These are phyloP conservation scores for Castor canadensis DNA, from an alignment of 2,113 vertebrate species.

Conservation along the genomic window DNA sequence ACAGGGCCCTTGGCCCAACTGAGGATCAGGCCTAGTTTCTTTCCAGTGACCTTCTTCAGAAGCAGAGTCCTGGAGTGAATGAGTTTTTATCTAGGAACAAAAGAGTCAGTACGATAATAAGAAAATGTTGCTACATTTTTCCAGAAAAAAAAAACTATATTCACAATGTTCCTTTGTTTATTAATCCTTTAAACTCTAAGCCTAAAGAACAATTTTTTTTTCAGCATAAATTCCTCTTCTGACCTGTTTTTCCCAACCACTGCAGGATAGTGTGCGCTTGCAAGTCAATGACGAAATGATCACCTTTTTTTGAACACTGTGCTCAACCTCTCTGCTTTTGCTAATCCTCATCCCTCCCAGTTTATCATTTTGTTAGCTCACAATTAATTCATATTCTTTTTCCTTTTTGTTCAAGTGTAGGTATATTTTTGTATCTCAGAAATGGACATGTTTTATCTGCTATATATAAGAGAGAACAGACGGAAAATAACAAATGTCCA, in stretches of 20 bases:
- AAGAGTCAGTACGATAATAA: background rate
- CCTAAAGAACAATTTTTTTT: background rate
- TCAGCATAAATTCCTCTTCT: constrained; percentile 18
- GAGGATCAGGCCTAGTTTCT: background rate
- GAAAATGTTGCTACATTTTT: background rate
- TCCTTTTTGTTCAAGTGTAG: background rate
- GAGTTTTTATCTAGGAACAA: background rate
- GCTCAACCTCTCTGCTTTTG: background rate
- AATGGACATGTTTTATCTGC: background rate
- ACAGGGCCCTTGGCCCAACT: background rate
- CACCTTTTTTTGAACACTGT: background rate
- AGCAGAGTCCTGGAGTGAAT: background rate
- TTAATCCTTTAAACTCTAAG: constrained; percentile 54
- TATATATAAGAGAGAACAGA: background rate
- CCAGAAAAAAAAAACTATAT: background rate
- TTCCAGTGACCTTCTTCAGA: background rate
- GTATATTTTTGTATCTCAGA: background rate
- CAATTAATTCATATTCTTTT: background rate
- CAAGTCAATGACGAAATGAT: background rate
- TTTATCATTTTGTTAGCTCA: background rate
- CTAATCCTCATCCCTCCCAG: background rate
- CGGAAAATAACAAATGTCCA: background rate
- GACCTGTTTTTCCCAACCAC: background rate
- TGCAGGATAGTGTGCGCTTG: background rate
- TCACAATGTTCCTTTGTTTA: constrained; percentile 37